These are phyloP conservation scores for Dysmachus trigonus DNA, from an alignment of 2,888 invertebrate genomes.

Conservation along the genomic window DNA sequence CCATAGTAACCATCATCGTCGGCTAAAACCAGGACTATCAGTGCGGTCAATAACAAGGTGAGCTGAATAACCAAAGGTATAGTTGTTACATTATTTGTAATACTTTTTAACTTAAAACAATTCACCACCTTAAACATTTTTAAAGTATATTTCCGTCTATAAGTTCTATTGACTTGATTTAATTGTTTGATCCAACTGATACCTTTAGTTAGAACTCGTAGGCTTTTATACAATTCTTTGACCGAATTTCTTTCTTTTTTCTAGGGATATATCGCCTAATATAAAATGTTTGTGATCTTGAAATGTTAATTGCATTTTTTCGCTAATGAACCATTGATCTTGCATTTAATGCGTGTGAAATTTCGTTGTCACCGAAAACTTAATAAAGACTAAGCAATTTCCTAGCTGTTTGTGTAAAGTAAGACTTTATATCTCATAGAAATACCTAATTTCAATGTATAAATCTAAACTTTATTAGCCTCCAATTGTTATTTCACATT, in stretches of 20 bases:
- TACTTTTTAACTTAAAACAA: not conserved
- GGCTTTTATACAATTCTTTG: not conserved
- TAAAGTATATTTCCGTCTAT: not conserved
- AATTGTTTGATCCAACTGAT: not conserved
- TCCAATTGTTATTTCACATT: not conserved
- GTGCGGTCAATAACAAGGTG: not conserved
- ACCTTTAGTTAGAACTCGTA: not conserved
- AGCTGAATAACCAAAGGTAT: not conserved
- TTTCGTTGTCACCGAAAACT: not conserved
- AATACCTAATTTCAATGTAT: not conserved
- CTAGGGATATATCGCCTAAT: not conserved
- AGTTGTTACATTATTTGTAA: not conserved
- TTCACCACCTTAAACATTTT: slow-evolving; percentile 9
- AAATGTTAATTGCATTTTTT: not conserved
- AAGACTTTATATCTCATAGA: not conserved
- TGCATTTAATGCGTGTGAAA: not conserved
- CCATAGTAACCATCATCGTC: not conserved
- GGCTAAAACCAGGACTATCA: not conserved
- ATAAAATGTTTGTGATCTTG: not conserved
- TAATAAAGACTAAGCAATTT: not conserved
- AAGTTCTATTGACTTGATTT: not conserved
- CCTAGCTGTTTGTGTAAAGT: not conserved
- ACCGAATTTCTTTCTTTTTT: not conserved
- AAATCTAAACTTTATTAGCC: not conserved
- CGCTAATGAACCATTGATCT: not conserved